Evolutionary conservation across 2,797 vertebrate species (phyloP), one percentile per base, ranked within the genome.

Genomic region (Clarias fuscus): DNA sequence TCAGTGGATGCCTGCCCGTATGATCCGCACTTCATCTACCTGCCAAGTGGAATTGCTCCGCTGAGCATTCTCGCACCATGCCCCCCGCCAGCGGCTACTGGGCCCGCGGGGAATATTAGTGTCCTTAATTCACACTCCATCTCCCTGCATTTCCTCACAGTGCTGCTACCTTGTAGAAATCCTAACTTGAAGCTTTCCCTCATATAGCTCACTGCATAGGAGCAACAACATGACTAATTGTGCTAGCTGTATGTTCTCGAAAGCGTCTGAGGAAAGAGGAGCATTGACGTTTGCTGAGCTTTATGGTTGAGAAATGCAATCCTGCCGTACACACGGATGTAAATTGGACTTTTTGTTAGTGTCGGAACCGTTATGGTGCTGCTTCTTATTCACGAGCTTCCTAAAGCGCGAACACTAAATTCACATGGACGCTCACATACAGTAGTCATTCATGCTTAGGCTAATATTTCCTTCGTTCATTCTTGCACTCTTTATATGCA

Each of bases 11-110:
- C 92, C 90, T 86, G 90, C 89, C 91, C 15, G 76, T 92, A 92
- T 93, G 93, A 94, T 94, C 91, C 90, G 92, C 91, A 93, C 92
- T 95, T 94, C 93, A 94, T 95, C 93, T 94, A 93, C 93, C 93
- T 94, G 93, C 93, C 94, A 94, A 91, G 85, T 84, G 85, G 93
- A 92, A 92, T 91, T 65, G 89, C 93, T 91, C 92, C 87, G 83
- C 91, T 61, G 75, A 85, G 88, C 91, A 92, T 92, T 93, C 92
- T 91, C 92, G 90, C 90, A 87, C 89, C 83, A 64, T 81, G 82
- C 89, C 86, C 85, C 86, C 86, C 83, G n/a, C 84, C 73, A 85
- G 79, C 30, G 43, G 84, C 86, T 88, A 48, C 89, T 2, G 72
- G 83, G 85, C 90, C 91, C 76, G 56, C 76, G 10, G 89, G 83